Evolutionary conservation across 35 echinoderm and acorn worm species (phyloP), one percentile per base, ranked within the genome.

Genomic region (Hemicentrotus pulcherrimus): DNA sequence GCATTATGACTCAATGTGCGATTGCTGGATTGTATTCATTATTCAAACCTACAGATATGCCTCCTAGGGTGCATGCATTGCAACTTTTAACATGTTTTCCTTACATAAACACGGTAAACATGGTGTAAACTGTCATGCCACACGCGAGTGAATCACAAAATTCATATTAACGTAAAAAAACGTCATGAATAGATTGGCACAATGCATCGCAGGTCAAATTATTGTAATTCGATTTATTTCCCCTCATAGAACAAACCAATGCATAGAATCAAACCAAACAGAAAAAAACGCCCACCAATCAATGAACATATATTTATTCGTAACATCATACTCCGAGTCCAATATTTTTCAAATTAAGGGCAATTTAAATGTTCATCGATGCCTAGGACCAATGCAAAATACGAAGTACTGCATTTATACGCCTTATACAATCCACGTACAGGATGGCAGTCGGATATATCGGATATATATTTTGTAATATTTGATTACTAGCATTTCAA

Each of bases 311-410:
- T 78, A 78, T 78, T 78, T 22, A n/a, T 78, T 78, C 28, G 4
- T 22, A n/a, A 78, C 65, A 78, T 78, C 22, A 78, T 78, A n/a
- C 65, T 28, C 65, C n/a, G 65, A 28, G 22, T 78, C 65, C 65
- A 78, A 78, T 78, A 78, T 78, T 78, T 78, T 78, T 78, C 65
- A 78, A 78, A 78, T 78, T 78, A 78, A 28, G 65, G 65, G 65
- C 65, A 78, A 78, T 78, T 78, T 78, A 78, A n/a, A 22, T 78
- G 65, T 78, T 78, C 65, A 78, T n/a, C 65, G 65, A 78, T n/a
- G 65, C 24, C 65, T 18, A 78, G 0, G 6, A 78, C 22, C 65
- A 78, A 78, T 28, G 19, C 65, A n/a, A 22, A 78, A 78, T 78
- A n/a, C 28, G 16, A 70, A 70, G 48, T 70, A 70, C 24, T 78